Evolutionary conservation across 2,113 vertebrate species (phyloP), one percentile per base, ranked within the genome.

Genomic region (Leucoraja erinaceus): DNA sequence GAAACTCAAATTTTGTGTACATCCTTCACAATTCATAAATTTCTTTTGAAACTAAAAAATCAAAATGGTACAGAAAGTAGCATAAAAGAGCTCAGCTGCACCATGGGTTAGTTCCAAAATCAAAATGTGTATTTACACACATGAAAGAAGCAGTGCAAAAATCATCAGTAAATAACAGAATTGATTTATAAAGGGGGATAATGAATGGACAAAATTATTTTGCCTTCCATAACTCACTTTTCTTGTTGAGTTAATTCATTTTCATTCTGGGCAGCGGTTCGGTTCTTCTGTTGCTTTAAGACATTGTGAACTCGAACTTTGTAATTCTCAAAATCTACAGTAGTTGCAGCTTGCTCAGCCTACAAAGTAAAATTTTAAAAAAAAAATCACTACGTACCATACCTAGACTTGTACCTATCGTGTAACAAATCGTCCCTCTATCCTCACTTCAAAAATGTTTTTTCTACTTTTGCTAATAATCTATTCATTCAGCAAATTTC

Each of bases 271-370:
- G 96, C 93, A 0, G 95, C 94, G 94, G 96, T 97, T 95, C 97
- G 99, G 94, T 94, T 98, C 95, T 98, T 99, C 94, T 99, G 98
- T 94, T 99, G 98, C 93, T 99, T 99, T 61, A 99, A 96, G 66
- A 99, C 99, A 76, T 99, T 99, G 95, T 99, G 99, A 93, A 99
- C 98, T 92, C 99, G 97, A 68, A 99, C 97, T 95, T 98, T 99
- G 94, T 99, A 99, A 94, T 96, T 97, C 94, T 99, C 98, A 91
- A 99, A 99, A 95, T 99, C 98, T 3, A 95, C 96, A 1, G 96
- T 93, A 33, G 98, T 95, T 90, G 97, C 94, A 38, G 95, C 94
- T 93, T 99, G 97, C 93, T 99, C 98, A 94, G 96, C 96, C 99
- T 99, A 93, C 16, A 94, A 95, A 54, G 11, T 94, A 93, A 93